Evolutionary conservation across 2,888 invertebrate species (phyloP).

Genomic region (Apantesis nais): DNA sequence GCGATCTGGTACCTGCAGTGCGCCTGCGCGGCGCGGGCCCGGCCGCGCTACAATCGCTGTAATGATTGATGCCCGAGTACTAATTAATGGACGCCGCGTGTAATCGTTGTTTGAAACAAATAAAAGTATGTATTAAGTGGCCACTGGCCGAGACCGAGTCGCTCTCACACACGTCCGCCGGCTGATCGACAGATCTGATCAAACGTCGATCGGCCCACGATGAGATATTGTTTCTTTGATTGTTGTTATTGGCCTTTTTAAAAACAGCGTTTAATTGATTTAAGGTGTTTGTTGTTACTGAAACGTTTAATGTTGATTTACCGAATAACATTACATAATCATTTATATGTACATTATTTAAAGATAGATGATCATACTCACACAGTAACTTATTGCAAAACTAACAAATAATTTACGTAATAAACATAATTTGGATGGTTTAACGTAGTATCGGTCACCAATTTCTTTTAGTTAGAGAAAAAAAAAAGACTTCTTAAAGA

Average conservation of each 20-base stretch:
- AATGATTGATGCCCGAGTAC: constrained; percentile 29
- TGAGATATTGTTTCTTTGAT: constrained; percentile 36
- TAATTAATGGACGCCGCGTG: constrained; percentile 41
- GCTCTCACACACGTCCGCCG: constrained; percentile 7
- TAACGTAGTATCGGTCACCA: neutral
- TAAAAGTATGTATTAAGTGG: constrained; percentile 41
- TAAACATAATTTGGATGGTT: too few relatives aligned
- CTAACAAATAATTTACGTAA: too few relatives aligned
- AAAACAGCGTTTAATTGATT: constrained; percentile 19
- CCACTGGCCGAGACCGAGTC: constrained; percentile 13
- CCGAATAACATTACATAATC: neutral
- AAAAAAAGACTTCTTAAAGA: too few relatives aligned
- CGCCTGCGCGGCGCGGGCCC: neutral
- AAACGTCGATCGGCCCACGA: constrained; percentile 17
- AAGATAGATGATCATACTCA: neutral
- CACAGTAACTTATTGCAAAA: neutral
- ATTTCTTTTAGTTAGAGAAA: neutral
- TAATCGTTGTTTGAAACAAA: constrained; percentile 42
- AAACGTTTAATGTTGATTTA: neutral
- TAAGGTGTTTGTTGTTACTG: neutral
- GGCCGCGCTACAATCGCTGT: constrained; percentile 4
- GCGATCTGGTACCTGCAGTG: neutral
- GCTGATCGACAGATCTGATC: constrained; percentile 29
- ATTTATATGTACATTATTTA: neutral
- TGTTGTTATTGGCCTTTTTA: constrained; percentile 32